Conservation (phyloP, 2,888 invertebrate species). For the Teleogryllus oceanicus region DNA sequence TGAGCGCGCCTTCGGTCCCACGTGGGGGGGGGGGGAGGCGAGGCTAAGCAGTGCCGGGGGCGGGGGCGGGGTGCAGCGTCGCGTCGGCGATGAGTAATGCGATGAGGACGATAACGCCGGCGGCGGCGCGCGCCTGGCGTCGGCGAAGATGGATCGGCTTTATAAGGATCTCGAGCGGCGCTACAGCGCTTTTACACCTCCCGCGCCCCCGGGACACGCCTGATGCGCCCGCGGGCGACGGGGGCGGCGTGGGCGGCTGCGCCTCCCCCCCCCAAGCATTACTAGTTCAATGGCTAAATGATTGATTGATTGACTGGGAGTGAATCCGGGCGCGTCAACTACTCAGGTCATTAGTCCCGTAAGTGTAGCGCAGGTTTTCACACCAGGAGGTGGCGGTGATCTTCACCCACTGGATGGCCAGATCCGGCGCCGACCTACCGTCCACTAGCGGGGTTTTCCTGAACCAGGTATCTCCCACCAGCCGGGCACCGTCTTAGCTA, state of each 20-base stretch:
- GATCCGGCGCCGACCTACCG: no score
- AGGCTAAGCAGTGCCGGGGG: neutral
- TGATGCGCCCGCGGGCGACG: neutral
- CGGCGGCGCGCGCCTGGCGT: neutral
- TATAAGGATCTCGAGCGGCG: neutral
- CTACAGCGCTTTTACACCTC: neutral
- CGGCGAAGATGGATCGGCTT: neutral
- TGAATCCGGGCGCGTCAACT: no score
- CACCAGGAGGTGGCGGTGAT: no score
- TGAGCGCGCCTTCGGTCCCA: no score
- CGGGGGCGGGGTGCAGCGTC: neutral
- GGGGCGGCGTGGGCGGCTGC: neutral
- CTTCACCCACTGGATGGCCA: no score
- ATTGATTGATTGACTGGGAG: no score
- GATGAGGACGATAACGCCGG: neutral
- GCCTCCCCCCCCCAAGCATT: neutral
- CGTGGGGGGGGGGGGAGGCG: neutral
- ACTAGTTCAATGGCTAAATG: no score
- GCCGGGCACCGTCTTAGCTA: no score
- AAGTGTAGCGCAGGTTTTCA: no score
- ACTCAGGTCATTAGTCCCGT: no score
- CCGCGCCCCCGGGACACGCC: neutral
- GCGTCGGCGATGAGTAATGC: neutral
- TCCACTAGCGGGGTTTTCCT: no score
- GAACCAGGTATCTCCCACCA: no score